Percentiles rank a stretch among this genome's conserved stretches.
Conservation (phyloP, 2,888 invertebrate species). For the Chrysolina oricalcia region DNA sequence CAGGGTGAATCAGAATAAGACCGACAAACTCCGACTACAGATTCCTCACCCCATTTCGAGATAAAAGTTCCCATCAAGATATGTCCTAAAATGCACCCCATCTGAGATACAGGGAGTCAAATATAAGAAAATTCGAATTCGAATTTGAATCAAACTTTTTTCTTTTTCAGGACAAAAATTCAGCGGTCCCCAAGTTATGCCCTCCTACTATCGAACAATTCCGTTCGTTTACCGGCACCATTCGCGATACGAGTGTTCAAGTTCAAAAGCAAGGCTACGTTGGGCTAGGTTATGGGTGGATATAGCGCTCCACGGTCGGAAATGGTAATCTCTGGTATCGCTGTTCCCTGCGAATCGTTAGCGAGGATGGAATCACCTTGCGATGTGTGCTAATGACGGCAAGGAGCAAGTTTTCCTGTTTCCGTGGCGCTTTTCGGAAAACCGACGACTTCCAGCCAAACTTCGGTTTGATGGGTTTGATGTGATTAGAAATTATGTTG, state of each 20-base stretch:
- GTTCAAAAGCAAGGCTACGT: constrained; percentile 58
- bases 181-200: not conserved
- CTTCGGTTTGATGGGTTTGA: not conserved
- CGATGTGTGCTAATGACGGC: constrained; percentile 7
- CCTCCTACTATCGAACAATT: not conserved
- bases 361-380: constrained; percentile 2
- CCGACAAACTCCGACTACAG: no score
- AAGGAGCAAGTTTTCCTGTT: not conserved
- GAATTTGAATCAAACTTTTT: no score
- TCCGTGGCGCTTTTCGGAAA: not conserved
- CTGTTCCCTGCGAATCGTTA: constrained; percentile 12
- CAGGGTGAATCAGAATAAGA: no score
- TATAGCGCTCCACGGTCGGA: constrained; percentile 3
- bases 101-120: no score
- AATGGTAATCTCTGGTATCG: constrained; percentile 17
- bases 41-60: no score
- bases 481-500: no score
- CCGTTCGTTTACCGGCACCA: constrained; percentile 10
- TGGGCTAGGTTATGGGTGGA: constrained; percentile 57
- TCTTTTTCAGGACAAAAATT: not conserved
- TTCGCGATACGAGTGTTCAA: constrained; percentile 41
- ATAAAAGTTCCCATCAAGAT: no score
- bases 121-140: no score
- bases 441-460: no score
- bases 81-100: no score